Evolutionary conservation across 2,797 vertebrate genomes (phyloP), one percentile per base, ranked within the genome.

Genomic region (Centropyge bicolor): DNA sequence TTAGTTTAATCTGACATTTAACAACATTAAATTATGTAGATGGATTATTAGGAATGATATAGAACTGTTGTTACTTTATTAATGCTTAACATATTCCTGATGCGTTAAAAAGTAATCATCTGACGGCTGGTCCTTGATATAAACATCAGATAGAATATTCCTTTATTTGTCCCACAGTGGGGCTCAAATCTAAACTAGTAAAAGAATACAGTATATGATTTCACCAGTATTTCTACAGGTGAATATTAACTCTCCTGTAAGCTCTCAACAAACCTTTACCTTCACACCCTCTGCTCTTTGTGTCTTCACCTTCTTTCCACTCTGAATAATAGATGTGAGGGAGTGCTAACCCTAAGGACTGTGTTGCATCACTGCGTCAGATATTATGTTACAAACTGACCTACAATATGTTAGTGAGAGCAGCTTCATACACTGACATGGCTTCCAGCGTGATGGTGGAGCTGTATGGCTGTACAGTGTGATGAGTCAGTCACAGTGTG

Each of bases 261-360:
- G 10, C 13, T 12, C 20, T 46, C 8, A 7, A 7, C 63, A 38
- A 27, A 49, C 52, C 12, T 69, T 67, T 41, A 38, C 38, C 36
- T 14, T 59, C 65, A 43, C 40, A 11, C 19, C 41, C 59, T 52
- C 24, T 8, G 16, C 20, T 35, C 63, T 69, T 19, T 71, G 73
- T 74, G 3, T 76, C 52, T 57, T 54, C 22, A 8, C 77, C 49
- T 19, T 75, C 73, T 89, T 88, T 90, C 89, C 84, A 56, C 76
- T 76, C 63, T 92, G 69, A 92, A 93, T 93, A 89, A 92, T 92
- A 59, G 83, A 92, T 90, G 2, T 40, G 36, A 48, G 55, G 62
- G 41, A 31, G 24, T 6, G 43, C 6, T 9, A 6, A 16, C 27
- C 17, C 22, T 5, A 20, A 61, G 2, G 4, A 5, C 55, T 40